Evolutionary conservation across 2,888 invertebrate genomes (phyloP).

Genomic region (Lymantria monacha): DNA sequence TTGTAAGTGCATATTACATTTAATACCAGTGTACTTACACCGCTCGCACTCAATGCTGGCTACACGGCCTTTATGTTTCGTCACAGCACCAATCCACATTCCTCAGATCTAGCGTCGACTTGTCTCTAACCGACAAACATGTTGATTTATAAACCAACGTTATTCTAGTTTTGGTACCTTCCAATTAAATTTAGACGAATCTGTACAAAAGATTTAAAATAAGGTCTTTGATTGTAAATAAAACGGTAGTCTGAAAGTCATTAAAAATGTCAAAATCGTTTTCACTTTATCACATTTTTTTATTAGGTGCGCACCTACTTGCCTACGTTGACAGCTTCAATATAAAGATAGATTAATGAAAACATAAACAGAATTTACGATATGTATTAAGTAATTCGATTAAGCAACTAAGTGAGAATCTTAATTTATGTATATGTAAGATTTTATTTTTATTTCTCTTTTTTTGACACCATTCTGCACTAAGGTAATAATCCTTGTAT

Average conservation of each 20-base stretch:
- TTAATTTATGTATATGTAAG: no score
- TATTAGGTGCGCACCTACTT: background rate
- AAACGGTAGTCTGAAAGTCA: background rate
- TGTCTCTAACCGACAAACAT: slow-evolving; percentile 43
- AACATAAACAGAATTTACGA: background rate
- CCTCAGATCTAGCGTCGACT: slow-evolving; percentile 43
- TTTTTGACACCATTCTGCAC: no score
- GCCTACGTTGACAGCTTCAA: background rate
- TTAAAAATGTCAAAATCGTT: background rate
- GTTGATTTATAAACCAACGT: slow-evolving; percentile 44
- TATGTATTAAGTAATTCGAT: no score
- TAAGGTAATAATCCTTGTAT: no score
- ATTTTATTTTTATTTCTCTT: no score
- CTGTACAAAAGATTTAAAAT: slow-evolving; percentile 29
- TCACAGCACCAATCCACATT: slow-evolving; percentile 49
- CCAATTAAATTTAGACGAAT: slow-evolving; percentile 37
- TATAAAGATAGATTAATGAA: background rate
- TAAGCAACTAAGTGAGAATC: no score
- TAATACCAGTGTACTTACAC: slow-evolving; percentile 31
- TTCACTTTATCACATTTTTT: background rate
- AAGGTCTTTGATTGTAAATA: slow-evolving; percentile 16
- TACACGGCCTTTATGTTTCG: slow-evolving; percentile 51
- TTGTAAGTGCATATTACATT: slow-evolving; percentile 27
- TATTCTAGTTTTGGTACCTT: slow-evolving; percentile 37
- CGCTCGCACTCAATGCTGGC: slow-evolving; percentile 29